Evolutionary conservation across 2,797 vertebrate species (phyloP).

Genomic region (Coluber constrictor): DNA sequence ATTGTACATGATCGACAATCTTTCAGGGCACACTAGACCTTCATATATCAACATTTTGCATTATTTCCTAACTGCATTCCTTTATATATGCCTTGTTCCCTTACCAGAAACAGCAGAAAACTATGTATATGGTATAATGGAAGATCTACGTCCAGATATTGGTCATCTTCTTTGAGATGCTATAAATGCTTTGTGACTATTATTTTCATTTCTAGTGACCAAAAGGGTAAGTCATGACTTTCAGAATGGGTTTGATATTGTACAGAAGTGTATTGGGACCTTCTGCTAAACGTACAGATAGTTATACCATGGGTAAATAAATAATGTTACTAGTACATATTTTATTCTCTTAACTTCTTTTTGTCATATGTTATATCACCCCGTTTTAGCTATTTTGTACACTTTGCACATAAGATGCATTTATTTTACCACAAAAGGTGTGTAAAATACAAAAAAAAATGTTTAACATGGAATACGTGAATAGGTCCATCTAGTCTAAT

Average conservation of each 20-base stretch:
- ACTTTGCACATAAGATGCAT: background rate
- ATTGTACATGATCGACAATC: background rate
- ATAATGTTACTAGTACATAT: background rate
- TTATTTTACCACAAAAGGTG: background rate
- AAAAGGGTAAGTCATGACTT: conserved; percentile 32
- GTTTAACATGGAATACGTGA: background rate
- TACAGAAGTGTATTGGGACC: conserved; percentile 36
- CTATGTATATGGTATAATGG: background rate
- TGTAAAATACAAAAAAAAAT: background rate
- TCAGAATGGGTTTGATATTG: conserved; percentile 32
- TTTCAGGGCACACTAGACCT: background rate
- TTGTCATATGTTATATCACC: background rate
- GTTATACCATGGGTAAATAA: background rate
- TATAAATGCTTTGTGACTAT: too few relatives aligned
- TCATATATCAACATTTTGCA: background rate
- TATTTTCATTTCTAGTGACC: conserved; percentile 26
- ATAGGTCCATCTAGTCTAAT: background rate
- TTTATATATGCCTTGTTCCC: background rate
- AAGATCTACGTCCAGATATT: background rate
- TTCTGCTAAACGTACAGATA: conserved; percentile 24
- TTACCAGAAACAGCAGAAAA: background rate
- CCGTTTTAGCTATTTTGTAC: background rate
- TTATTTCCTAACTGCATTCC: background rate
- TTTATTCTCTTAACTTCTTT: background rate
- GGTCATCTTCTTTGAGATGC: background rate